Base-by-base conservation (phyloP, 2,888 invertebrate species). In the Allolobophora icterica region DNA sequence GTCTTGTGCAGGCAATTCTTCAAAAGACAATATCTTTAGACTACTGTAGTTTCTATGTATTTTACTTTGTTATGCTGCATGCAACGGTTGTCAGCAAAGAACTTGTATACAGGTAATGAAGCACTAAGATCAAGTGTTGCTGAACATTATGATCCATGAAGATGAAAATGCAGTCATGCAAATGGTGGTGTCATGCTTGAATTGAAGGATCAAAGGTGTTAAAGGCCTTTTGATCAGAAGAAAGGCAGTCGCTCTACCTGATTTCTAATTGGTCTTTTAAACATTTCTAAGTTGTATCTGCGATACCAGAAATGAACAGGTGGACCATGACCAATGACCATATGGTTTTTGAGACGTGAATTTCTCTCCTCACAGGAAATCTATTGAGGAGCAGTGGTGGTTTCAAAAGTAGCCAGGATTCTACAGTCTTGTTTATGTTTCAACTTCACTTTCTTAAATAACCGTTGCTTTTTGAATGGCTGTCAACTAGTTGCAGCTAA, bases 401-500 rank as follows among this genome's bases (percentile, higher is more conserved):
- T 71, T n/a, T 71, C 8, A 71, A 71, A 71, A 71, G 71, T 30
- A 71, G 11, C 71, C 30, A 71, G 30, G 52, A 52, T 52, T 52
- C 24, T 52, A 52, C 24, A 24, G 52, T 71, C 71, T 71, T 52
- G 52, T 52, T 24, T 52, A 24, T 21, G 71, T 71, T 71, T 71
- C n/a, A 71, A n/a, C 71, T 71, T 71, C 19, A 71, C n/a, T 71
- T 71, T 52, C 52, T 71, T 71, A 71, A 71, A n/a, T 71, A 71
- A 71, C 71, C n/a, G 71, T n/a, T n/a, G n/a, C 30, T 71, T 71
- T 71, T 0, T 71, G 30, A 8, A 71, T n/a, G 30, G 71, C 71
- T 30, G 58, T 58, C 1, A 13, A 71, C 71, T 71, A 71, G 71
- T n/a, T n/a, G n/a, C n/a, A 71, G 71, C n/a, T 11, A n/a, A 8